Base-by-base conservation (phyloP, 2,888 invertebrate genomes). In the Chalcosyrphus nemorum region DNA sequence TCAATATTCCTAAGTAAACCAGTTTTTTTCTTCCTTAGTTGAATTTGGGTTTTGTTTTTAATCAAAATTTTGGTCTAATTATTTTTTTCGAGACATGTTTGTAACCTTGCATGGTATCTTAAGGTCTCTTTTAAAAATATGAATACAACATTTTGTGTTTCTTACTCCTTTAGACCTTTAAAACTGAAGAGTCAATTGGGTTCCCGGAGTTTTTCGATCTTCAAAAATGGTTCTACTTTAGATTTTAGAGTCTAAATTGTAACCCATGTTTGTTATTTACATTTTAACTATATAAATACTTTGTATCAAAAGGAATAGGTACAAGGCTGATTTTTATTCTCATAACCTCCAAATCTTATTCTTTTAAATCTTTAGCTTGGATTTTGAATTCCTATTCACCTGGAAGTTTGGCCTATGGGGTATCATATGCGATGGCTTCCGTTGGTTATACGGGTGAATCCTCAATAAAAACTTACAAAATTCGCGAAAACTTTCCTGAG, bases 401-500 rank as follows among this genome's bases (percentile, higher is more conserved):
- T 2, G 43, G 7, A 1, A 2, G 1, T 3, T 6, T 2, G 17
- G 1, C 2, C 2, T 0, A 7, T 43, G 17, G 2, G 2, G 17
- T 43, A 17, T 43, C 43, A 0, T 43, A 43, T 43, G 43, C 43
- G 4, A 2, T 17, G 43, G 43, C 43, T 2, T 43, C 17, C 17
- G 9, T 5, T 43, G n/a, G 7, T 43, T 5, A 6, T 19, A 1
- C 17, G 1, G 17, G 17, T 5, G 17, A 5, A 4, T 6, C 17
- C 1, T 7, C 17, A 2, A n/a, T 24, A 38, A 13, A 13, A 13
- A 4, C 38, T 38, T 38, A 13, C 5, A 45, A 19, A 15, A 41
- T 56, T 29, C 70, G 45, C 2, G 29, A 41, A 45, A 0, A 6
- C 7, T 56, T 70, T 45, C 70, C 43, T 5, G 70, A 56, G 43